phyloP scores from a whole-genome alignment of 92 coral and sea anemone genomes.

The Desmophyllum pertusum region DNA sequence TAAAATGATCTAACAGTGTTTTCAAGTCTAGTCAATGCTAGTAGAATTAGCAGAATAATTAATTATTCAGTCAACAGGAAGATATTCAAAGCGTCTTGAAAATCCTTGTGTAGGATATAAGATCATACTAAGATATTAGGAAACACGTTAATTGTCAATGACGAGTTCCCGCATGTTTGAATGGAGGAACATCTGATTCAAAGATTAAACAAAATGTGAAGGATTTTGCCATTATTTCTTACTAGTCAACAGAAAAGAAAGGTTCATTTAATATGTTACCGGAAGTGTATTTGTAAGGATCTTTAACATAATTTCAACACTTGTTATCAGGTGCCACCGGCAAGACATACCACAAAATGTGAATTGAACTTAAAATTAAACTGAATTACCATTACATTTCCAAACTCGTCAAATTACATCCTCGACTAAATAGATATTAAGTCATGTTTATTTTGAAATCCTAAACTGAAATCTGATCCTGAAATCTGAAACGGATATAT shows the following conservation, averaged over 20 bases:
- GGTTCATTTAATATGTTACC: background rate
- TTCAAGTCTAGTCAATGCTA: too few species aligned
- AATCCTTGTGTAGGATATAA: background rate
- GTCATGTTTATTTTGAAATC: constrained; percentile 9
- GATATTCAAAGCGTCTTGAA: background rate
- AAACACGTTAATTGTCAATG: background rate
- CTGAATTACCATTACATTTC: too few species aligned
- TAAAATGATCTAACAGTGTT: too few species aligned
- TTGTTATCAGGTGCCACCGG: background rate
- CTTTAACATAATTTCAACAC: background rate
- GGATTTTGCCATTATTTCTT: background rate
- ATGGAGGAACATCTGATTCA: too few species aligned
- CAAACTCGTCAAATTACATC: constrained; percentile 1
- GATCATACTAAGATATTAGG: too few species aligned
- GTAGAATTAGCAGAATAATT: too few species aligned
- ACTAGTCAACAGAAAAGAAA: background rate
- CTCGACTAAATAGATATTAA: background rate
- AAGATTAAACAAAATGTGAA: background rate
- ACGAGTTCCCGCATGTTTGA: too few species aligned
- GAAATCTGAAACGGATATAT: too few species aligned
- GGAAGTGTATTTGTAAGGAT: background rate
- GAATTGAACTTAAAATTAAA: background rate
- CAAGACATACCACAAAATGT: background rate
- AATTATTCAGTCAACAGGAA: too few species aligned
- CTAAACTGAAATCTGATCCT: background rate